These are phyloP conservation scores for Rhizoglyphus robini DNA, from an alignment of 1,140 invertebrate species.

Conservation along the genomic window DNA sequence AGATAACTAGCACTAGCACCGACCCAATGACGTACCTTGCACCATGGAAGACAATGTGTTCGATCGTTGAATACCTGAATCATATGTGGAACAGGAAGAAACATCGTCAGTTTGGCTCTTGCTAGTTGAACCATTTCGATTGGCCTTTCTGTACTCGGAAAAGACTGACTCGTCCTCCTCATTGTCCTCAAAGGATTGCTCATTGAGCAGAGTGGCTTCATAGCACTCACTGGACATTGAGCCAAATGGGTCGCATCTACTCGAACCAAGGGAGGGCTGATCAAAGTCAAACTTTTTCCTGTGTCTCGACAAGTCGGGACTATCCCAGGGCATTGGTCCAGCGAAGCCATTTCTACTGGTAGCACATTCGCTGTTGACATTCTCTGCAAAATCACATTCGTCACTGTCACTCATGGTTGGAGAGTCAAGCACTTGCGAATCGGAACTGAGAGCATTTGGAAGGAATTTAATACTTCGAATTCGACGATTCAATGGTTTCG, in stretches of 20 bases:
- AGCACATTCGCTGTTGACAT: not conserved
- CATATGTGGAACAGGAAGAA: slow-evolving; percentile 5
- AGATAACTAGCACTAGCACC: not conserved
- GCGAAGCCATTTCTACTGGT: not conserved
- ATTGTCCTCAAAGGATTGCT: not conserved
- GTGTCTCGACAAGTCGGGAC: not conserved
- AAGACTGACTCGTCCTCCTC: not conserved
- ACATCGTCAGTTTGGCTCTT: not conserved
- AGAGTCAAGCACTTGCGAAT: slow-evolving; percentile 27
- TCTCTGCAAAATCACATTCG: not conserved
- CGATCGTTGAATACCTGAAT: slow-evolving; percentile 15
- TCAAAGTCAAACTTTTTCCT: not conserved
- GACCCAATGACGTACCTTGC: not conserved
- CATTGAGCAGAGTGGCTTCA: not conserved
- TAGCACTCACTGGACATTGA: not conserved
- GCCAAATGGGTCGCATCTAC: too few species aligned
- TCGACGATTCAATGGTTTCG: not conserved
- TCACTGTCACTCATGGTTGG: slow-evolving; percentile 18
- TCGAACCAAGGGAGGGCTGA: not conserved
- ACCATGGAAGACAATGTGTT: slow-evolving; percentile 11
- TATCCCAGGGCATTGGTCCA: not conserved
- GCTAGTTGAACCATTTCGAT: too few species aligned
- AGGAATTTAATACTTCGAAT: slow-evolving; percentile 20
- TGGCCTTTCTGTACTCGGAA: not conserved
- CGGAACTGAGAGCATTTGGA: slow-evolving; percentile 21